Conservation (phyloP, 2,888 invertebrate genomes). For the Chymomyza fuscimana region DNA sequence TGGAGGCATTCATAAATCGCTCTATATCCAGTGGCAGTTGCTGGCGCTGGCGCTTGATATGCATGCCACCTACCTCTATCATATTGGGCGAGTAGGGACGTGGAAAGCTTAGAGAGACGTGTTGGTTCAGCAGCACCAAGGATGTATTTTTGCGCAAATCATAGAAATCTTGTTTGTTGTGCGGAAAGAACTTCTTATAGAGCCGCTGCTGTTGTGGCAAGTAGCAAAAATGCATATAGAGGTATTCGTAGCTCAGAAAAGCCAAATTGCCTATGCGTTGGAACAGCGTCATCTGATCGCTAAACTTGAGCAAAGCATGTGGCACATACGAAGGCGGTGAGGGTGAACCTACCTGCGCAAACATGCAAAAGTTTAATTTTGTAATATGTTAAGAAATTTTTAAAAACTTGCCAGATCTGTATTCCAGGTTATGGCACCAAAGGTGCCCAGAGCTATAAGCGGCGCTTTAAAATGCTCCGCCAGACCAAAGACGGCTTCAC, state of each 20-base stretch:
- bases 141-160: constrained; percentile 69
- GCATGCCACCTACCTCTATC: constrained; percentile 79
- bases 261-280: constrained; percentile 77
- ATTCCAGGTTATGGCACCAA: constrained; percentile 74
- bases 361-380: neutral
- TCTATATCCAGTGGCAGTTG: constrained; percentile 76
- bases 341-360: constrained; percentile 67
- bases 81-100: constrained; percentile 79
- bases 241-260: constrained; percentile 54
- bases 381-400: neutral
- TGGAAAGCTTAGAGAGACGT: constrained; percentile 74
- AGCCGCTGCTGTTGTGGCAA: constrained; percentile 71
- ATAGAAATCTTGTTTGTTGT: constrained; percentile 62
- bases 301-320: constrained; percentile 62
- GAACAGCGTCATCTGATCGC: constrained; percentile 76
- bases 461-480: constrained; percentile 75
- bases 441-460: constrained; percentile 70
- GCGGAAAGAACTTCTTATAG: constrained; percentile 69
- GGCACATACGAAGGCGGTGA: constrained; percentile 78
- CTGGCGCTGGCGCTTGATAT: constrained; percentile 72
- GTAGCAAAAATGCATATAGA: constrained; percentile 60
- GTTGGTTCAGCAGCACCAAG: constrained; percentile 75
- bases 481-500: constrained; percentile 77
- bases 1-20: constrained; percentile 77
- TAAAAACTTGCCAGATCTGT: constrained; percentile 65